Conservation (phyloP, 2,888 invertebrate species). For the Orthosia cruda region DNA sequence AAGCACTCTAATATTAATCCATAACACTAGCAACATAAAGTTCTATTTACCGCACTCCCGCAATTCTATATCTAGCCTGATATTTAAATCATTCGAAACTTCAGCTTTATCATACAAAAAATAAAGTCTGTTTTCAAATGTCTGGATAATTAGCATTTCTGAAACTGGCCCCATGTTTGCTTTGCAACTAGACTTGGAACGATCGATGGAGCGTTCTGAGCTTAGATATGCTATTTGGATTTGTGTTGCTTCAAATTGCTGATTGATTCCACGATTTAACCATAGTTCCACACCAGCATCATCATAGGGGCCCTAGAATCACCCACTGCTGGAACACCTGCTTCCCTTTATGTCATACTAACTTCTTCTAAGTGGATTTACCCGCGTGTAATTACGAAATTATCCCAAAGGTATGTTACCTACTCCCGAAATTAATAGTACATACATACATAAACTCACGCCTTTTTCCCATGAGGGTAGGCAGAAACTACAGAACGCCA, state of each 20-base stretch:
- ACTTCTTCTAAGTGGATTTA: no score
- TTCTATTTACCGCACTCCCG: neutral
- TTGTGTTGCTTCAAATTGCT: constrained; percentile 28
- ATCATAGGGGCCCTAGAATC: no score
- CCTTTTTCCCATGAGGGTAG: no score
- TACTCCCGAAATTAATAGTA: no score
- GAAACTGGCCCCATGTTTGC: constrained; percentile 45
- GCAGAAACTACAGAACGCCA: no score
- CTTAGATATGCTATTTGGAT: constrained; percentile 47
- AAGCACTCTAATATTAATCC: neutral
- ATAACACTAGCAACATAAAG: neutral
- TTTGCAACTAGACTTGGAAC: constrained; percentile 45
- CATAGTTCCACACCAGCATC: no score
- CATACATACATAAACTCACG: no score
- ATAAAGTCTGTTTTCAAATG: constrained; percentile 34
- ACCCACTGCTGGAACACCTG: no score
- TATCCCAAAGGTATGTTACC: no score
- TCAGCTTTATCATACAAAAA: neutral
- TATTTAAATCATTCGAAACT: constrained; percentile 5
- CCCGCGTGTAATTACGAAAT: no score
- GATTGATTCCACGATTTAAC: neutral
- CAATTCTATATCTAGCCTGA: constrained; percentile 14
- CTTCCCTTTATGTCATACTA: no score
- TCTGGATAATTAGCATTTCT: constrained; percentile 6
- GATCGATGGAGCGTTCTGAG: constrained; percentile 49